Base-by-base conservation (phyloP, 2,888 invertebrate genomes). In the Thereva unica region DNA sequence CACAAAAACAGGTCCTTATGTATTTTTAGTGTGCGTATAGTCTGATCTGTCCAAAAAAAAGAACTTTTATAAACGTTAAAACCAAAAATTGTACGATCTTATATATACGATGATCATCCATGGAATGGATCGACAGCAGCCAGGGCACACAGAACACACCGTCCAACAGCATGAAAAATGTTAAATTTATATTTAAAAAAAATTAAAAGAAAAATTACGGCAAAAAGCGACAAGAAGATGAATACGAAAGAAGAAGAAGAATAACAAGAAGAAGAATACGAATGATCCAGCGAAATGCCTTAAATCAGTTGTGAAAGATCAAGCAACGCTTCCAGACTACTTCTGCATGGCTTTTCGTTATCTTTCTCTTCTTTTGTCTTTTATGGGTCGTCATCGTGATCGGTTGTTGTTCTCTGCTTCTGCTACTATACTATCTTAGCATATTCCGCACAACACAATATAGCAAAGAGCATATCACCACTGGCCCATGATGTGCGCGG, bases 281-380 rank as follows among this genome's bases (percentile, higher is more conserved):
- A 40, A 55, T 23, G 1, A 23, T 23, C 23, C 23, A 38, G 56
- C 55, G 49, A 65, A 55, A 47, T 40, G 56, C 40, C 56, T 65
- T 65, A 65, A 65, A 65, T 65, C 65, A 65, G 65, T 65, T 65
- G 49, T 55, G 54, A 45, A 12, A 65, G 55, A 55, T 55, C 55
- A 55, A 47, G 38, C 49, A 4, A 3, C 34, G 23, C 9, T 5
- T 9, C 12, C 23, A 23, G 23, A 23, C 23, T 23, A 23, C 2
- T 23, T 23, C 23, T 23, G 23, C 23, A 23, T 23, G 23, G 23
- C 23, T 23, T 23, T 23, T 23, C 23, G 23, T 23, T 23, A 23
- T 23, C 23, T 23, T 23, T 23, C 23, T 23, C 23, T 23, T 23
- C 23, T 23, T 23, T 23, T 23, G 23, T 23, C 23, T 23, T 23